Conservation (phyloP, 2,888 invertebrate species). For the Agrotis clavis region DNA sequence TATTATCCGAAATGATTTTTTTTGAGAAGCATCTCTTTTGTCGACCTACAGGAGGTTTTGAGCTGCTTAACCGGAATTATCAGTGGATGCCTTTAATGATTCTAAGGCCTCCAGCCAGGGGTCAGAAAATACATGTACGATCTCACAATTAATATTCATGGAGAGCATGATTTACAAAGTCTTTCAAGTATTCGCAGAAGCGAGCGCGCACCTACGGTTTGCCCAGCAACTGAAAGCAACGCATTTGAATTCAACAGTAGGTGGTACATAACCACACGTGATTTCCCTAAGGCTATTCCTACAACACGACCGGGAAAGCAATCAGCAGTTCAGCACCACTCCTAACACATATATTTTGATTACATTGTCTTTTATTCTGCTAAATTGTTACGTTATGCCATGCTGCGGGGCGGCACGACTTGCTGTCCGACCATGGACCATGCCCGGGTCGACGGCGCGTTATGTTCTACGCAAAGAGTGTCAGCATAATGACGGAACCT, state of each 20-base stretch:
- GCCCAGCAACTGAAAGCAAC: constrained; percentile 13
- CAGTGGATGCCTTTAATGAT: no score
- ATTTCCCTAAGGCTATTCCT: constrained; percentile 49
- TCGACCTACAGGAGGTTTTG: no score
- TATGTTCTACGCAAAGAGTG: no score
- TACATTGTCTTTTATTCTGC: constrained; percentile 8
- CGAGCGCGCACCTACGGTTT: neutral
- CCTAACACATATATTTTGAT: constrained; percentile 41
- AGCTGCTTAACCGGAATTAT: no score
- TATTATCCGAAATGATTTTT: no score
- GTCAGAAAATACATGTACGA: neutral
- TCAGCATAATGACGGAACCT: no score
- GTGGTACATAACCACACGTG: constrained; percentile 45
- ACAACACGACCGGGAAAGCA: constrained; percentile 45
- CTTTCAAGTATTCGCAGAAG: neutral
- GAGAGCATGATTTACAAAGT: neutral
- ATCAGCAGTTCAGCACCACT: constrained; percentile 44
- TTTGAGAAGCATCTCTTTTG: no score
- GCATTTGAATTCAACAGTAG: constrained; percentile 26
- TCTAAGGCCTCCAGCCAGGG: no score
- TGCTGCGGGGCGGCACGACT: no score
- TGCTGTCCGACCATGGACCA: no score
- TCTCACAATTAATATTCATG: neutral
- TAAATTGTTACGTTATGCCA: neutral
- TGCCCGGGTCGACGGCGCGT: no score